Conservation (phyloP, 2,113 vertebrate species). For the Halichoeres trimaculatus region DNA sequence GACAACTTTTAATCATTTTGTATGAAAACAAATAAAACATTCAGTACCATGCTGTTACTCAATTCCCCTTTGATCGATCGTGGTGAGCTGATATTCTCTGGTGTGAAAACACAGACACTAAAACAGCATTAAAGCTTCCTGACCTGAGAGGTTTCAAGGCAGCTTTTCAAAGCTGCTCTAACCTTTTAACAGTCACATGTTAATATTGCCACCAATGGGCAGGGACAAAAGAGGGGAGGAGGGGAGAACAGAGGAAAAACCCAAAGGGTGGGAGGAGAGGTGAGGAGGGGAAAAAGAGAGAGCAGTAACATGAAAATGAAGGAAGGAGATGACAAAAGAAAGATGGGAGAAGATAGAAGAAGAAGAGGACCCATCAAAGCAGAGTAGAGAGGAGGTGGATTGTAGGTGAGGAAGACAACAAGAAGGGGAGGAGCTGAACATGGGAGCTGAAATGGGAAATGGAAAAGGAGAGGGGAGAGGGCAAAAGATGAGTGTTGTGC, state of each 20-base stretch:
- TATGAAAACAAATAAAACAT: background rate
- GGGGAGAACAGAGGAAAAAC: background rate
- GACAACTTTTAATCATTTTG: background rate
- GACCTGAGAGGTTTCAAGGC: slow-evolving; percentile 9
- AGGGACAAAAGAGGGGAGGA: background rate
- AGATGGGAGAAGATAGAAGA: background rate
- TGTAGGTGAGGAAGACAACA: background rate
- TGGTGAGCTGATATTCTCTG: slow-evolving; percentile 14
- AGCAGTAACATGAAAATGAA: background rate
- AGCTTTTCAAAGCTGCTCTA: slow-evolving; percentile 39
- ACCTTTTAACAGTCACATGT: slow-evolving; percentile 55
- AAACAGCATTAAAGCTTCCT: slow-evolving; percentile 48
- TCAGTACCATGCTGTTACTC: background rate
- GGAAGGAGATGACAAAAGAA: background rate
- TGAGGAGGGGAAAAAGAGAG: background rate
- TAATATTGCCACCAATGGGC: slow-evolving; percentile 39
- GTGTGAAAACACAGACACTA: slow-evolving; percentile 57
- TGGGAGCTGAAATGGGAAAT: slow-evolving; percentile 3
- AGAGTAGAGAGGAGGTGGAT: background rate
- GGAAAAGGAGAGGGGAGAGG: background rate
- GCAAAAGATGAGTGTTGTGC: slow-evolving; percentile 21
- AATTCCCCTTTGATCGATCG: slow-evolving; percentile 17
- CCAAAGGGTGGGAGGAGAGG: background rate
- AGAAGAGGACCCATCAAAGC: slow-evolving; percentile 7
- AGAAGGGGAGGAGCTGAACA: background rate